A percentile compares a stretch with the other conserved stretches of the same genome.
These are phyloP conservation scores for Lasioglossum malachurum DNA, from an alignment of 2,888 invertebrate species.

Conservation along the genomic window DNA sequence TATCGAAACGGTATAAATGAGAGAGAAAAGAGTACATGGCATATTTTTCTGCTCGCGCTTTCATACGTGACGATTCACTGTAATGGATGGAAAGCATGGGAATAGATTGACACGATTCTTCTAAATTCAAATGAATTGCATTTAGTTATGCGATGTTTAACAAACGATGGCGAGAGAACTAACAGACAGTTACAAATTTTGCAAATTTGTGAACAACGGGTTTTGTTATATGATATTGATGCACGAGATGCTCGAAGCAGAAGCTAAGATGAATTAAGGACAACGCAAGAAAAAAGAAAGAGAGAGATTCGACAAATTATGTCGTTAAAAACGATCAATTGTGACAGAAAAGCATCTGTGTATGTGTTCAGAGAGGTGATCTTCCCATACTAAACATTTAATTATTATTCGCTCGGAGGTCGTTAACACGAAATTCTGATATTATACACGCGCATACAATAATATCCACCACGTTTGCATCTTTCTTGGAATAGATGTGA, in stretches of 20 bases:
- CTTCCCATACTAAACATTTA: slow-evolving; percentile 22
- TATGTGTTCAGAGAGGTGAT: slow-evolving; percentile 58
- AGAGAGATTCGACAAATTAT: slow-evolving; percentile 23
- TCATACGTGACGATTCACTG: slow-evolving; percentile 53
- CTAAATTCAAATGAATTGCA: slow-evolving; percentile 54
- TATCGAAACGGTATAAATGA: slow-evolving; percentile 54
- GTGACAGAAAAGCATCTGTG: slow-evolving; percentile 52
- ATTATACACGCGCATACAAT: slow-evolving; percentile 1
- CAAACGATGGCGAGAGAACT: slow-evolving; percentile 54
- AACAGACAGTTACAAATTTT: slow-evolving; percentile 59
- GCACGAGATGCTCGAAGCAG: slow-evolving; percentile 50
- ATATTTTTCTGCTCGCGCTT: slow-evolving; percentile 69
- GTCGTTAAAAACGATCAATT: slow-evolving; percentile 50
- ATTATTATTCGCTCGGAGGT: slow-evolving; percentile 24
- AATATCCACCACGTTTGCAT: slow-evolving; percentile 9
- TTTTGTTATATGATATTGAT: slow-evolving; percentile 77
- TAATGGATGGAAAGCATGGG: slow-evolving; percentile 34
- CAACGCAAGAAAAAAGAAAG: slow-evolving; percentile 17
- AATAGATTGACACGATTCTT: slow-evolving; percentile 44
- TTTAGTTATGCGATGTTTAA: slow-evolving; percentile 50
- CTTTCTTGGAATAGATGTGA: not conserved
- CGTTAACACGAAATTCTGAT: slow-evolving; percentile 20
- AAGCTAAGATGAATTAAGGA: slow-evolving; percentile 39
- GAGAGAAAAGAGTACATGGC: slow-evolving; percentile 44
- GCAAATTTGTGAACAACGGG: slow-evolving; percentile 76